Evolutionary conservation across 2,113 vertebrate species (phyloP), one percentile per base, ranked within the genome.

Genomic region (Odocoileus hemionus): DNA sequence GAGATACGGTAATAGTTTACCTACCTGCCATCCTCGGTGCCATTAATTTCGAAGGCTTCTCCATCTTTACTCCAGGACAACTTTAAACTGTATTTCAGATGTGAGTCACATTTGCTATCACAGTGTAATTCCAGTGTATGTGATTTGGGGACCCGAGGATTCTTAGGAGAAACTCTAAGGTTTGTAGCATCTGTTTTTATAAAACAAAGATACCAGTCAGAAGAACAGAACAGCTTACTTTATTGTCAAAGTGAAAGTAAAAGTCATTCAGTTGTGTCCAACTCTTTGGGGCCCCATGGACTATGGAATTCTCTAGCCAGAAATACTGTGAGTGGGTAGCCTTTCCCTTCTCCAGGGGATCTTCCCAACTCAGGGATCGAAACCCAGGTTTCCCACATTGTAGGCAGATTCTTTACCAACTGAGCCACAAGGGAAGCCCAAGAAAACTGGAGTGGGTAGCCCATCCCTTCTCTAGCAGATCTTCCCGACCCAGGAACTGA

Each of bases 31-130:
- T 99, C 98, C 57, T 99, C 99, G 0, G 99, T 99, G 97, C 99
- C 97, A 88, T 99, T 99, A 78, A 98, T 88, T 95, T 97, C 96
- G 89, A 99, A 98, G 92, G 98, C 98, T 43, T 98, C 86, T 60
- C 99, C 99, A 70, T 99, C 99, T 98, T 99, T 99, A 94, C 99
- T 99, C 99, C 99, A 99, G 64, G 99, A 99, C 98, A 99, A 98
- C 98, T 99, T 99, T 98, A 99, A 99, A 85, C 99, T 99, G 47
- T 98, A 96, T 96, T 97, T 99, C 98, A 99, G 99, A 97, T 99
- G 99, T 67, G 98, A 96, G 97, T 99, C 99, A 23, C 99, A 99
- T 94, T 98, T 98, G 93, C 98, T 99, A 80, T 99, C 99, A 96
- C 99, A 99, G 83, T 98, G 99, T 97, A 99, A 98, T 97, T 99